Evolutionary conservation across 2,888 invertebrate genomes (phyloP), one percentile per base, ranked within the genome.

Genomic region (Xylota sylvarum): DNA sequence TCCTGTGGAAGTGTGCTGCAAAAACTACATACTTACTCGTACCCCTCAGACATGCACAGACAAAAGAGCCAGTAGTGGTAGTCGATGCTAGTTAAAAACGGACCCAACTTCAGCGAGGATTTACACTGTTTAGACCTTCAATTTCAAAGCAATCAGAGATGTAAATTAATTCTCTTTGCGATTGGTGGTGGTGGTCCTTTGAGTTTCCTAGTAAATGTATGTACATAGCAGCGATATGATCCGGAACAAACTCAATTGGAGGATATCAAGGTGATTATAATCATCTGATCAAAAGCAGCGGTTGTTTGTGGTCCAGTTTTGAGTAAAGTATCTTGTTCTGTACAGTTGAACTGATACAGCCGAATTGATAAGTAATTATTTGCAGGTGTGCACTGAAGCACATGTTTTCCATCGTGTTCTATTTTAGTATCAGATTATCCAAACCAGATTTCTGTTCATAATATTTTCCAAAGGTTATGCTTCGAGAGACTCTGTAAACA

Each of bases 161-260:
- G 58, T 46, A 37, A 70, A 80, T 80, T 65, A 69, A 80, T 80
- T 85, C 77, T 70, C 74, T 85, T 85, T 85, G 62, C 50, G 12
- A 35, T 65, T 72, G 77, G 65, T n/a, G 64, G 40, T 48, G 40
- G 32, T 65, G 56, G 65, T 48, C 40, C 30, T 30, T 58, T 50
- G 58, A 58, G 40, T 56, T 58, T 56, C 9, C n/a, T 30, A 64
- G 10, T 12, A 30, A n/a, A n/a, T n/a, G n/a, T n/a, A n/a, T n/a
- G 23, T 23, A 3, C 23, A 23, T 23, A 2, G 37, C n/a, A 14
- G 32, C 14, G 32, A 9, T 64, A 70, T 65, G 58, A 35, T 52
- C 2, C 43, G 14, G 55, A 52, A 52, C 19, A 43, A 9, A 64
- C 55, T 56, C 65, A 56, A 76, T 56, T 65, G 35, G 56, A 64